Percentiles rank a stretch among this genome's conserved stretches.
phyloP scores from a whole-genome alignment of 30 jellyfish, hydroid and myxozoan species.

The Hydra vulgaris region DNA sequence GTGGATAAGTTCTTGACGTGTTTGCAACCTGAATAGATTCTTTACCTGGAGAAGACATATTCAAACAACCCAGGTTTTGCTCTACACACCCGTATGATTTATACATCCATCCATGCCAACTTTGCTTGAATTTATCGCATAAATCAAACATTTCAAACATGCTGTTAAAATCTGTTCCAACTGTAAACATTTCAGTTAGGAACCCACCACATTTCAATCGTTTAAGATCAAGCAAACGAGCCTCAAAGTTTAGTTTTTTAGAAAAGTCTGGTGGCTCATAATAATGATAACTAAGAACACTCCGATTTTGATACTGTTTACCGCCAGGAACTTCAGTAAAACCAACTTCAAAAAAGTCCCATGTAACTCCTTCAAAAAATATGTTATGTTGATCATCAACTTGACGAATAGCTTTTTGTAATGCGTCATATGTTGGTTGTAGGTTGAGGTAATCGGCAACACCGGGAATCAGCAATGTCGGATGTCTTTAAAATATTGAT shows the following conservation, averaged over 20 bases:
- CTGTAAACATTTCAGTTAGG: constrained; percentile 66
- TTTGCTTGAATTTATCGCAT: constrained; percentile 63
- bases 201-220: constrained; percentile 90
- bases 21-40: constrained; percentile 56
- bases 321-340: constrained; percentile 95
- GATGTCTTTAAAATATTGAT: constrained; percentile 37
- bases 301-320: constrained; percentile 45
- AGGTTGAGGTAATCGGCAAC: constrained; percentile 74
- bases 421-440: constrained; percentile 86
- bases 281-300: constrained; percentile 90
- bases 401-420: constrained; percentile 84
- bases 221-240: constrained; percentile 65
- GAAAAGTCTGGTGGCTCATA: constrained; percentile 98
- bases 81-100: constrained; percentile 82
- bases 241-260: constrained; percentile 54
- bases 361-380: constrained; percentile 58
- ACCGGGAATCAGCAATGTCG: constrained; percentile 72
- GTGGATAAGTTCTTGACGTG: constrained; percentile 87
- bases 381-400: constrained; percentile 66
- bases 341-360: constrained; percentile 89
- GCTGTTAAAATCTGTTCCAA: constrained; percentile 63
- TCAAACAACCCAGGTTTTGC: constrained; percentile 46
- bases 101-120: constrained; percentile 98
- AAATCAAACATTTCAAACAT: constrained; percentile 65
- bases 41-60: constrained; percentile 31